Evolutionary conservation across 2,797 vertebrate species (phyloP).

Genomic region (Sebastes steindachneri): DNA sequence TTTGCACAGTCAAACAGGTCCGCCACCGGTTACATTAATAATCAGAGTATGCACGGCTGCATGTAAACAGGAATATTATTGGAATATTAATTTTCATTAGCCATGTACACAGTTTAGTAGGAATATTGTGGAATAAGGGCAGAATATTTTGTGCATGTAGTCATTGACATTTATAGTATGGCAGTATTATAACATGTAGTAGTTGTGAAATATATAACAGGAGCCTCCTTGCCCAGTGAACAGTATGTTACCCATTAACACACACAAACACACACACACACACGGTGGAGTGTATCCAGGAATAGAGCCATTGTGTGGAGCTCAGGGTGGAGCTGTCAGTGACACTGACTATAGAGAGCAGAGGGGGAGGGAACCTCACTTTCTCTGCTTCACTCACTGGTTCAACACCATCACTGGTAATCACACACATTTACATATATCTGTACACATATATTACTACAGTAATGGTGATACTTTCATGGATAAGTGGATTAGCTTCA

Average conservation of each 20-base stretch:
- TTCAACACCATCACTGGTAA: constrained; percentile 8
- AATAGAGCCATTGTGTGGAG: constrained; percentile 60
- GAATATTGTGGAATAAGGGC: too few species aligned
- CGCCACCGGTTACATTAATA: too few species aligned
- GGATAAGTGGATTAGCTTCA: constrained; percentile 34
- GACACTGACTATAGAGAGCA: constrained; percentile 54
- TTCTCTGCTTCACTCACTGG: constrained; percentile 1
- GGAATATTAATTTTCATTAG: too few species aligned
- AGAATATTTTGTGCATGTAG: too few species aligned
- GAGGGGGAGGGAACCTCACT: constrained; percentile 11
- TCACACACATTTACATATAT: neutral
- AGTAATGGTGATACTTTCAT: constrained; percentile 26
- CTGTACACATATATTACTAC: neutral
- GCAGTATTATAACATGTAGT: neutral
- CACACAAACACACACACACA: neutral
- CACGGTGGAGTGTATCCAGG: constrained; percentile 45
- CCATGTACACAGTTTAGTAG: too few species aligned
- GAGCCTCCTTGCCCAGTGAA: neutral
- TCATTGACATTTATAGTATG: neutral
- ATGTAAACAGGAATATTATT: too few species aligned
- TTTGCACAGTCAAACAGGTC: too few species aligned
- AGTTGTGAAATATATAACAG: neutral
- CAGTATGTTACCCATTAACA: constrained; percentile 27
- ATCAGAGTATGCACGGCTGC: too few species aligned
- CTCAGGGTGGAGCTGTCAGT: constrained; percentile 62